Conservation (phyloP, 53 echinoderm and acorn worm species). For the Stichopus horrens region DNA sequence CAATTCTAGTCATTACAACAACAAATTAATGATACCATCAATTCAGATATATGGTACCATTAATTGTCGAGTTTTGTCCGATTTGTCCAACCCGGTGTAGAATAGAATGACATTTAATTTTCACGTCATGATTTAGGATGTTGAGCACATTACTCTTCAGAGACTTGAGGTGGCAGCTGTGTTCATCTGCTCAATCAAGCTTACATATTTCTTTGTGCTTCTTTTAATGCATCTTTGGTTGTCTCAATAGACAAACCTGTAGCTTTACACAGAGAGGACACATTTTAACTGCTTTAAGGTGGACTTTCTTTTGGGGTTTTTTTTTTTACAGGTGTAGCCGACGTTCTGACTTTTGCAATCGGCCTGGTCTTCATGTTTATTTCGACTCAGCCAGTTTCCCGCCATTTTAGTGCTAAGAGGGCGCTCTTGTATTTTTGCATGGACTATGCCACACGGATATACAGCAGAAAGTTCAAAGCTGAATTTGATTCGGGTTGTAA, state of each 20-base stretch:
- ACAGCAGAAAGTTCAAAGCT: not conserved
- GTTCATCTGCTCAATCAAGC: too few relatives aligned
- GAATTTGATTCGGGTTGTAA: not conserved
- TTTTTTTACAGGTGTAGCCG: not conserved
- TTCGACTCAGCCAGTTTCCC: conserved; percentile 21
- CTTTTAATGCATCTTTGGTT: too few relatives aligned
- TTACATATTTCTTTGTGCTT: too few relatives aligned
- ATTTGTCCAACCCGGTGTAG: too few relatives aligned
- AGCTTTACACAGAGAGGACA: too few relatives aligned
- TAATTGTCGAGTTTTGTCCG: too few relatives aligned
- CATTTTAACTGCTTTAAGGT: not conserved
- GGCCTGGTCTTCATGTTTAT: conserved; percentile 3
- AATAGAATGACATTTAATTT: too few relatives aligned
- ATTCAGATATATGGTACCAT: too few relatives aligned
- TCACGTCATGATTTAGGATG: too few relatives aligned
- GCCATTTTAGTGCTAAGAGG: not conserved
- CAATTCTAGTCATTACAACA: too few relatives aligned
- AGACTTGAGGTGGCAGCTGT: not conserved
- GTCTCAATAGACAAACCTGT: too few relatives aligned
- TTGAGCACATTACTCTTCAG: not conserved
- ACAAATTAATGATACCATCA: too few relatives aligned
- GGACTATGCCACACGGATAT: not conserved
- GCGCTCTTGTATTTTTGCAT: not conserved
- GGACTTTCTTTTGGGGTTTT: not conserved
- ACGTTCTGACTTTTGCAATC: not conserved